phyloP scores from a whole-genome alignment of 2,888 invertebrate genomes.

The Amphiduros pacificus region DNA sequence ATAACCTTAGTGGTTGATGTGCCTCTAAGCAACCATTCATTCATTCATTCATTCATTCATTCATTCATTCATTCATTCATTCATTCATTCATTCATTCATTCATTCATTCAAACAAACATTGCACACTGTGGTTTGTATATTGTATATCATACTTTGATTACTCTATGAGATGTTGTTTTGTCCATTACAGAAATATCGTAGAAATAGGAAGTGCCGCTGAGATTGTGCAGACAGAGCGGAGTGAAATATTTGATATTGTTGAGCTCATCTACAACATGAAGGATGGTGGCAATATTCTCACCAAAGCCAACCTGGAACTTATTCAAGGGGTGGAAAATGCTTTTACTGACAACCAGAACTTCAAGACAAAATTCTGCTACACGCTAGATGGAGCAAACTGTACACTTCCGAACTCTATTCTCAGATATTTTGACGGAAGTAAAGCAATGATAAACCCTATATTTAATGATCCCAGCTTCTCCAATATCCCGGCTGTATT shows the following conservation, averaged over 20 bases:
- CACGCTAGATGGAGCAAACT: neutral
- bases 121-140: too few relatives aligned
- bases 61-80: too few relatives aligned
- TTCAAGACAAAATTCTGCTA: constrained; percentile 16
- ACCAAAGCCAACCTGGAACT: constrained; percentile 34
- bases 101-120: too few relatives aligned
- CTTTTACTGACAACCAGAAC: constrained; percentile 5
- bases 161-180: too few relatives aligned
- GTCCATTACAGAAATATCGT: too few relatives aligned
- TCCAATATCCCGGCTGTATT: constrained; percentile 17
- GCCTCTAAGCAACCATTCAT: too few relatives aligned
- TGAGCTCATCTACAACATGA: neutral
- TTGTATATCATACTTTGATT: too few relatives aligned
- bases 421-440: constrained; percentile 7
- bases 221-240: too few relatives aligned
- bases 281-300: constrained; percentile 39
- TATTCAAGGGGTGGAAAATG: constrained; percentile 36
- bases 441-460: neutral
- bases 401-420: neutral
- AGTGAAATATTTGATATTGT: neutral
- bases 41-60: too few relatives aligned
- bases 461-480: constrained; percentile 19
- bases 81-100: too few relatives aligned
- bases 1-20: too few relatives aligned
- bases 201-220: too few relatives aligned